Evolutionary conservation across 1,140 invertebrate genomes (phyloP).

Genomic region (Lordiphosa stackelbergi): DNA sequence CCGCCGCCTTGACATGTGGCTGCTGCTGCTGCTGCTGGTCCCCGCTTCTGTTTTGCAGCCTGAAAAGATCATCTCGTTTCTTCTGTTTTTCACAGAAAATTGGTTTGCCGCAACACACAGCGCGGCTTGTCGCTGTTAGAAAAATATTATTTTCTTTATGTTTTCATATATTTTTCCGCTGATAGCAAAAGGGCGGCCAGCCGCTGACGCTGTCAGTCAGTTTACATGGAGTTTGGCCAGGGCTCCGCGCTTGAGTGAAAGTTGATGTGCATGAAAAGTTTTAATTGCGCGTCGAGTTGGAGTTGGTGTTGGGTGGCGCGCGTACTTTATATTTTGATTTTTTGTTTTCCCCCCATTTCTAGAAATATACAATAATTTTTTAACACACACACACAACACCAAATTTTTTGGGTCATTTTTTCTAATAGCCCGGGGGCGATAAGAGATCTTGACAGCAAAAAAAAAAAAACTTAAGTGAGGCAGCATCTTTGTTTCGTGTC

Average conservation of each 20-base stretch:
- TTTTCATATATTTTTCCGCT: conserved; percentile 24
- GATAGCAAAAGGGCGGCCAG: conserved; percentile 13
- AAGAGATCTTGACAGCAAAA: conserved; percentile 38
- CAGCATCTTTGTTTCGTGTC: conserved; percentile 38
- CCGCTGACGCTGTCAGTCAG: conserved; percentile 60
- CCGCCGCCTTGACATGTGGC: conserved; percentile 43
- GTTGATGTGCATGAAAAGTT: conserved; percentile 74
- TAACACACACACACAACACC: not conserved
- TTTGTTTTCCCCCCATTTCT: conserved; percentile 4
- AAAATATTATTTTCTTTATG: conserved; percentile 72
- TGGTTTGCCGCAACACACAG: conserved; percentile 20
- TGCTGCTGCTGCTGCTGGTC: conserved; percentile 7
- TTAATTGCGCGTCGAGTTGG: conserved; percentile 69
- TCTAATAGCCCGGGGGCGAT: conserved; percentile 39
- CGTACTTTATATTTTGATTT: conserved; percentile 8
- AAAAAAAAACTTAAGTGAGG: conserved; percentile 20
- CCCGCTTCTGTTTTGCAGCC: conserved; percentile 35
- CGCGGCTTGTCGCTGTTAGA: conserved; percentile 67
- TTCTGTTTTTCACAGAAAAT: conserved; percentile 55
- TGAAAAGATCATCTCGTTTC: conserved; percentile 27
- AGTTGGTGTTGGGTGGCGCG: conserved; percentile 52
- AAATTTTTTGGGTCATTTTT: conserved; percentile 54
- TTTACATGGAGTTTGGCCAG: conserved; percentile 4
- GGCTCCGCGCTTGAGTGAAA: conserved; percentile 60
- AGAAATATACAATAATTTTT: conserved; percentile 6